Conservation (phyloP, 2,113 vertebrate genomes). For the Agapornis roseicollis region DNA sequence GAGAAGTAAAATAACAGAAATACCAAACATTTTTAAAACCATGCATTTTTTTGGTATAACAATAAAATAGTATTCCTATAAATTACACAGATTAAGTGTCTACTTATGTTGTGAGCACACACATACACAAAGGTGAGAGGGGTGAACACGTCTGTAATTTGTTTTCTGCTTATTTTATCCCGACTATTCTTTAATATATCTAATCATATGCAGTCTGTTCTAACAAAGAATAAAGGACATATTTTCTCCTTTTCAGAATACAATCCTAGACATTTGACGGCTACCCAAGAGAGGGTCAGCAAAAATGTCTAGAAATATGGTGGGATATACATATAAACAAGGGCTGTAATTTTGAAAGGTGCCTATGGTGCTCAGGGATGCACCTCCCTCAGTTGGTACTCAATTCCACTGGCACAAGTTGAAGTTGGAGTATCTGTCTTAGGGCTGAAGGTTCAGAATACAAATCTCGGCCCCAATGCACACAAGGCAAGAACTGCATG, state of each 20-base stretch:
- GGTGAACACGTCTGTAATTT: neutral
- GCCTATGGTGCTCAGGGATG: neutral
- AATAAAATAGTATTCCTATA: neutral
- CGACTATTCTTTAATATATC: neutral
- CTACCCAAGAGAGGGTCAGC: neutral
- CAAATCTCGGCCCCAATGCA: neutral
- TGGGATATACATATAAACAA: neutral
- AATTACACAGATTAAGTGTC: neutral
- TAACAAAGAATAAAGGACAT: neutral
- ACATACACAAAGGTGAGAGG: rapidly evolving
- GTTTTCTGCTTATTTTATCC: neutral
- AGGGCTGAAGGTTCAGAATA: neutral
- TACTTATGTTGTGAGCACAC: neutral
- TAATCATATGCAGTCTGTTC: neutral
- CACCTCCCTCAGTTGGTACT: neutral
- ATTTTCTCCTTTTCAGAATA: neutral
- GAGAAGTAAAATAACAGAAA: neutral
- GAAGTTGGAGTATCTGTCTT: neutral
- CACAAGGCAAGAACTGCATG: neutral
- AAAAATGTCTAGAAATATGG: neutral
- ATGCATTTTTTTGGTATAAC: neutral
- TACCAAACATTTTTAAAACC: neutral
- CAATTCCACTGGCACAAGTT: neutral
- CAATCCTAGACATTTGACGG: neutral
- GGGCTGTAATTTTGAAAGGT: neutral